phyloP scores from a whole-genome alignment of 2,797 vertebrate genomes.

The Pangasius djambal region DNA sequence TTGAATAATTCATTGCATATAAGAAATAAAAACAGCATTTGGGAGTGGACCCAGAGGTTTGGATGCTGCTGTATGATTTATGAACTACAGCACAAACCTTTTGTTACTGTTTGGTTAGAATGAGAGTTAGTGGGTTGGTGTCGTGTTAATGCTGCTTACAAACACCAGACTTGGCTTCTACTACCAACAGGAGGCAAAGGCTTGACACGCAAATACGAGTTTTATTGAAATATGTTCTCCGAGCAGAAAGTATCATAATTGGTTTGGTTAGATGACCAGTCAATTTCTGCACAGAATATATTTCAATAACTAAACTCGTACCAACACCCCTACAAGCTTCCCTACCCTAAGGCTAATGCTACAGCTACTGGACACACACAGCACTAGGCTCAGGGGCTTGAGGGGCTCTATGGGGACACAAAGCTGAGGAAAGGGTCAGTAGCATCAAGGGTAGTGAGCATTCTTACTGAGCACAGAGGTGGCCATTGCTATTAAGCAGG shows the following conservation, averaged over 20 bases:
- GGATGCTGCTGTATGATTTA: not conserved
- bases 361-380: conserved; percentile 37
- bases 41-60: conserved; percentile 5
- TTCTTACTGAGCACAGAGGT: conserved; percentile 6
- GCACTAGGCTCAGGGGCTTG: not conserved
- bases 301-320: conserved; percentile 1
- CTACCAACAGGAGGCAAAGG: conserved; percentile 42
- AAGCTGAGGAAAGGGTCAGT: conserved; percentile 7
- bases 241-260: not conserved
- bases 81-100: conserved; percentile 14
- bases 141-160: conserved; percentile 41
- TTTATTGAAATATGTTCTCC: not conserved
- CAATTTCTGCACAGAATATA: not conserved
- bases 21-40: not conserved
- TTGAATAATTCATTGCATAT: not conserved
- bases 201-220: conserved; percentile 24
- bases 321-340: conserved; percentile 36
- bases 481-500: conserved; percentile 22
- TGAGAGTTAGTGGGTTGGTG: conserved; percentile 38
- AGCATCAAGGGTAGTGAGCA: conserved; percentile 33
- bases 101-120: conserved; percentile 46
- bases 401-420: not conserved
- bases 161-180: conserved; percentile 19
- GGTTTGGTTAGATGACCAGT: not conserved
- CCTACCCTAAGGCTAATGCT: conserved; percentile 26